Evolutionary conservation across 2,113 vertebrate genomes (phyloP), one percentile per base, ranked within the genome.

Genomic region (Apodemus speciosus): DNA sequence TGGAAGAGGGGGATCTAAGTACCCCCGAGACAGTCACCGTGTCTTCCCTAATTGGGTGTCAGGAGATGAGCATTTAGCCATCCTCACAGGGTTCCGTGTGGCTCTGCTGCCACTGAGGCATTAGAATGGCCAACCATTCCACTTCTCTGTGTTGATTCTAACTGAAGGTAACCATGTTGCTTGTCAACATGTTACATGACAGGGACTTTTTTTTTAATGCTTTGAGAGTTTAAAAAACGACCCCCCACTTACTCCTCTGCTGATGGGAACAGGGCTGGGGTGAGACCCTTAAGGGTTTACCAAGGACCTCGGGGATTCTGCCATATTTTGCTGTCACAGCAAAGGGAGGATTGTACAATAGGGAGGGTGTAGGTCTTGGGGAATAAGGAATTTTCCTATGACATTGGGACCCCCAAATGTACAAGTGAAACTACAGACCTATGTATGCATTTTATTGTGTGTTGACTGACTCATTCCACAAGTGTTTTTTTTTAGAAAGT

Each of bases 101-200:
- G 18, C 38, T 89, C 23, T 92, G 6, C 60, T 72, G 79, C 85
- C 38, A 49, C 62, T n/a, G 23, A 25, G 16, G 58, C 77, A 46
- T 80, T 89, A 43, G 53, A 60, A 89, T 30, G 84, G 83, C 69
- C 53, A 23, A 79, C 64, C 53, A 20, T 77, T 79, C 73, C 27
- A 69, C 64, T 83, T 92, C 58, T 73, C 53, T 40, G 27, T 68
- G 64, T 66, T 92, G 71, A 72, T 79, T 93, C 91, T 77, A 85
- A 53, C 66, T n/a, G 92, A 87, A 69, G 60, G 56, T 84, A 72
- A 86, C 90, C 49, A 6, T 40, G 30, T 75, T 87, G 69, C 11
- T 21, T 20, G 43, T 79, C 69, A 89, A 8, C 62, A 64, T 60
- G 30, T 60, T n/a, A 51, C 53, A 62, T 62, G 25, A 38, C 56